These are phyloP conservation scores for Salvelinus fontinalis DNA, from an alignment of 2,113 vertebrate species.

Conservation along the genomic window DNA sequence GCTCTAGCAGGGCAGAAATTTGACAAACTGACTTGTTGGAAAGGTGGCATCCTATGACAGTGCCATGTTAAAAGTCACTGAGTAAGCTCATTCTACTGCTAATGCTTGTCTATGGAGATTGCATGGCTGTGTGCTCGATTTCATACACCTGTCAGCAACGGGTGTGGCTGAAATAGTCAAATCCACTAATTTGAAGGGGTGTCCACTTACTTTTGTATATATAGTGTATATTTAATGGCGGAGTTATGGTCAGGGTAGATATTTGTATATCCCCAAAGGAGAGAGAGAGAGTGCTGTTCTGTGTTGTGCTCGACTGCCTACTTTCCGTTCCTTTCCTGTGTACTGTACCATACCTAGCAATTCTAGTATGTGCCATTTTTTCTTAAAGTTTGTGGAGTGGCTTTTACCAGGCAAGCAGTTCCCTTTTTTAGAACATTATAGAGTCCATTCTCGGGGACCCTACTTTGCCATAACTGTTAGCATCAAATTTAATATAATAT, in stretches of 20 bases:
- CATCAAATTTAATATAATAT: not conserved
- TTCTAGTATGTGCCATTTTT: not conserved
- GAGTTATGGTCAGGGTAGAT: no score
- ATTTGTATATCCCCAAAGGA: not conserved
- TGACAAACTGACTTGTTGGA: no score
- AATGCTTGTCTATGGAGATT: no score
- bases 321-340: not conserved
- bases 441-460: not conserved
- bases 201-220: not conserved
- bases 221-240: not conserved
- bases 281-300: not conserved
- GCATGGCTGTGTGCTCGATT: no score
- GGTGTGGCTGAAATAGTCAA: no score
- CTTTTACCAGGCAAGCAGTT: not conserved
- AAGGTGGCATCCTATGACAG: no score
- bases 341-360: not conserved
- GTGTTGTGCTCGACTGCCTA: no score
- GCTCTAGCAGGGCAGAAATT: no score
- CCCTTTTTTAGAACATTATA: not conserved
- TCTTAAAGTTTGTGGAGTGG: not conserved
- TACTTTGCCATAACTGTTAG: not conserved
- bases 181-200: no score
- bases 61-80: no score
- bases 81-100: no score
- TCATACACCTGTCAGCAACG: no score